Conservation (phyloP, 2,113 vertebrate genomes). For the Ctenomys sociabilis region DNA sequence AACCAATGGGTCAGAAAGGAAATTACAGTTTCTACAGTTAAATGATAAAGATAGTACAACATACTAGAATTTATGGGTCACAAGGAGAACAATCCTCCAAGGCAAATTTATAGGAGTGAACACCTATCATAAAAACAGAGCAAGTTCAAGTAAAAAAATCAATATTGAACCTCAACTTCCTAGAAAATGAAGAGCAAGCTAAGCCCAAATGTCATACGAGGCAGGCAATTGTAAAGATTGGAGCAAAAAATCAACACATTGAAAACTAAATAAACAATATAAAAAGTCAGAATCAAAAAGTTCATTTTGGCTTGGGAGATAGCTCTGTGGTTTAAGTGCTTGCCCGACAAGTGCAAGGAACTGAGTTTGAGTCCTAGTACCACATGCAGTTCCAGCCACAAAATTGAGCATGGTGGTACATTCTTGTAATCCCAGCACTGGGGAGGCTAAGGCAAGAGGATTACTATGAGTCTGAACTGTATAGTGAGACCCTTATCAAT, state of each 20-base stretch:
- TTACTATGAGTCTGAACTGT: no score
- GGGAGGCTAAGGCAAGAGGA: no score
- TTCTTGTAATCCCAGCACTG: no score
- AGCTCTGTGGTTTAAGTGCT: no score
- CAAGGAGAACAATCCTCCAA: neutral
- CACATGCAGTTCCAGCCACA: no score
- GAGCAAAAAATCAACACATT: neutral
- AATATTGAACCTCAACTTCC: neutral
- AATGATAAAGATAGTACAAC: neutral
- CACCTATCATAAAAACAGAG: neutral
- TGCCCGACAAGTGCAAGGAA: no score
- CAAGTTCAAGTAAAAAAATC: neutral
- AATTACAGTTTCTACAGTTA: neutral
- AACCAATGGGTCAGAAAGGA: neutral
- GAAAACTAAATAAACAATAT: neutral
- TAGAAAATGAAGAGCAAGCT: neutral
- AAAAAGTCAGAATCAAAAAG: neutral
- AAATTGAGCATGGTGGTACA: no score
- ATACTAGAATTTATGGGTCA: neutral
- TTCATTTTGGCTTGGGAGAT: no score
- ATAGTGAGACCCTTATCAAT: no score
- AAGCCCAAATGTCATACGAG: neutral
- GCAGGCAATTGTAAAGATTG: neutral
- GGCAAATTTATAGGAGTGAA: neutral
- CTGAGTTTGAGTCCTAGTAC: no score